Base-by-base conservation (phyloP, 2,113 vertebrate genomes). In the Lonchura striata region DNA sequence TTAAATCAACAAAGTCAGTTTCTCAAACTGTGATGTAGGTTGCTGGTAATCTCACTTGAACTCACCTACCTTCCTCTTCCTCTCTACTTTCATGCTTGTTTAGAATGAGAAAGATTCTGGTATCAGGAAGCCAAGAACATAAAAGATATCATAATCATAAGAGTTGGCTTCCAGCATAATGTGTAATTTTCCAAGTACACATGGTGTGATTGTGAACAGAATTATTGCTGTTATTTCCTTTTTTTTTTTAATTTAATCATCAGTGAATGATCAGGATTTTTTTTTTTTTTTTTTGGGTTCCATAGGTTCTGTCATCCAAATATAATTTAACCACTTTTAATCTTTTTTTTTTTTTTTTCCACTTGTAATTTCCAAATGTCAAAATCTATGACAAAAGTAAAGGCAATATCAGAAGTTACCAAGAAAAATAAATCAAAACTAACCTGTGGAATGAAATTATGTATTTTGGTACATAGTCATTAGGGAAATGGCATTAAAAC, bases 1-100 rank as follows among this genome's bases (percentile, higher is more conserved):
- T 96, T 95, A 84, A 96, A 96, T 64, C 83, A 91, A 65, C 59
- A 39, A 78, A 91, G 57, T 88, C 90, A 78, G 23, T 86, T 91
- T 94, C 91, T 87, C 74, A 61, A 94, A 82, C 46, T 82, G 17
- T 44, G 7, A 61, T 57, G 66, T 41, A 92, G 88, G 39, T 46
- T 54, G 60, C 65, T 66, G 21, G 42, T 70, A 90, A 64, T 77
- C 21, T 77, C 63, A 35, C 53, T 35, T 70, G 24, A 82, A 83
- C 23, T 54, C 66, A 41, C 3, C 10, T 52, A 23, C 24, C 21
- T 85, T 75, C 16, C 4, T 61, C 27, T 91, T 90, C n/a, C 57
- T 61, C 7, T 3, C 9, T 9, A 1, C 1, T 22, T 44, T 72
- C 23, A 37, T 47, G 14, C 82, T 81, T 87, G 27, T 68, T 92